Evolutionary conservation across 2,888 invertebrate species (phyloP).

Genomic region (Buathra laborator): DNA sequence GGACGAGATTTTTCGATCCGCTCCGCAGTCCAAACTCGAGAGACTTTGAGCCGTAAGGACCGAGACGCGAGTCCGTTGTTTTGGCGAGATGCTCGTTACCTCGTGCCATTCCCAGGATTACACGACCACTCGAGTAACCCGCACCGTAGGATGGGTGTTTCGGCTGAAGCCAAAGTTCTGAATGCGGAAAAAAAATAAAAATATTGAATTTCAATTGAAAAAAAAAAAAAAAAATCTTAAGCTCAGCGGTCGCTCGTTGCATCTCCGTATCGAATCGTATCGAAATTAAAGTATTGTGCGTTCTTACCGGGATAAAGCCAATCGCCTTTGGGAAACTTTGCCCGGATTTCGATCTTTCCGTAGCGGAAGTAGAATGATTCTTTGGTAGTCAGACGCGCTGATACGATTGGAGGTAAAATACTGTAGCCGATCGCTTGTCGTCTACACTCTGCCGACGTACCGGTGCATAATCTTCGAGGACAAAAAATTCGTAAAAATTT

Average conservation of each 20-base stretch:
- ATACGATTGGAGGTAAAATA: conserved; percentile 86
- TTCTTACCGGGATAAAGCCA: conserved; percentile 87
- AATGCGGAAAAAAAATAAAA: background rate
- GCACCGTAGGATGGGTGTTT: conserved; percentile 77
- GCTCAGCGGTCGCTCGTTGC: too few relatives aligned
- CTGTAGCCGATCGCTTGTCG: conserved; percentile 79
- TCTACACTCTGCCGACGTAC: conserved; percentile 79
- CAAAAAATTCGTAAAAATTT: background rate
- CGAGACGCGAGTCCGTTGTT: conserved; percentile 45
- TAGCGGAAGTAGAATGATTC: conserved; percentile 85
- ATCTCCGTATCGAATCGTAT: background rate
- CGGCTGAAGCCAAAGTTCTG: conserved; percentile 84
- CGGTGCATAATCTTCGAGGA: conserved; percentile 82
- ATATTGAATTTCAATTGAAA: conserved; percentile 7
- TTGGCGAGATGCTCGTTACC: conserved; percentile 83
- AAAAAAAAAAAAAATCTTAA: background rate
- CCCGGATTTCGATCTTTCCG: conserved; percentile 86
- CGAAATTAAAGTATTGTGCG: conserved; percentile 18
- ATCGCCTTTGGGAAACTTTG: conserved; percentile 87
- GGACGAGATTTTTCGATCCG: conserved; percentile 71
- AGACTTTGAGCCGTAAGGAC: conserved; percentile 72
- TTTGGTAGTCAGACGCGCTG: conserved; percentile 85
- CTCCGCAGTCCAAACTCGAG: conserved; percentile 80
- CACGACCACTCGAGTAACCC: conserved; percentile 84
- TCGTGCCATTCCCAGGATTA: conserved; percentile 86